These are phyloP conservation scores for Sussaba pulchella DNA, from an alignment of 2,888 invertebrate species.

Conservation along the genomic window DNA sequence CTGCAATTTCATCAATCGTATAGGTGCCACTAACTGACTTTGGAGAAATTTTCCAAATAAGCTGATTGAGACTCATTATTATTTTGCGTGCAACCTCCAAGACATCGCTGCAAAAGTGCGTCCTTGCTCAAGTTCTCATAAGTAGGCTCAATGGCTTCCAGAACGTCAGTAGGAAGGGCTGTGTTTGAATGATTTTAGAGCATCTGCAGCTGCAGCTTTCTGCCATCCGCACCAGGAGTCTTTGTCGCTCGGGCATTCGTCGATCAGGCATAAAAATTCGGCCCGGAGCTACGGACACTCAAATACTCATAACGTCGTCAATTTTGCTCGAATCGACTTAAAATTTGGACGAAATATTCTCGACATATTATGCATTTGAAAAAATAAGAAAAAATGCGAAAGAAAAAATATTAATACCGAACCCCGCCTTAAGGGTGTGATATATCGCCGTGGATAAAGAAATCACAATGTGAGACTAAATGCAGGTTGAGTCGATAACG, in stretches of 20 bases:
- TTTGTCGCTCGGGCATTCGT: constrained; percentile 42
- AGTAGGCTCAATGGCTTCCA: constrained; percentile 59
- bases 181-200: constrained; percentile 27
- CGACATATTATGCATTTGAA: too few species aligned
- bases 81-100: constrained; percentile 48
- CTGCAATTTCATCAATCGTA: constrained; percentile 32
- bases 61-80: constrained; percentile 2
- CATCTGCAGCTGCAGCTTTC: constrained; percentile 57
- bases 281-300: too few species aligned
- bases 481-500: too few species aligned
- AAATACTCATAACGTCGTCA: too few species aligned
- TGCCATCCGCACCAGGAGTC: constrained; percentile 66
- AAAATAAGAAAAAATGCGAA: too few species aligned
- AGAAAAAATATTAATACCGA: too few species aligned
- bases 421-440: neutral
- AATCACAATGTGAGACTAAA: too few species aligned
- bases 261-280: too few species aligned
- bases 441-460: too few species aligned
- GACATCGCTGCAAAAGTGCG: constrained; percentile 49
- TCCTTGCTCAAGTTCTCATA: constrained; percentile 60
- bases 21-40: neutral
- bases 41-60: constrained; percentile 15
- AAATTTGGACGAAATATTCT: too few species aligned
- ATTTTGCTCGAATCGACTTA: too few species aligned
- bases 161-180: constrained; percentile 49